Evolutionary conservation across 2,113 vertebrate species (phyloP).

Genomic region (Alexandromys fortis): DNA sequence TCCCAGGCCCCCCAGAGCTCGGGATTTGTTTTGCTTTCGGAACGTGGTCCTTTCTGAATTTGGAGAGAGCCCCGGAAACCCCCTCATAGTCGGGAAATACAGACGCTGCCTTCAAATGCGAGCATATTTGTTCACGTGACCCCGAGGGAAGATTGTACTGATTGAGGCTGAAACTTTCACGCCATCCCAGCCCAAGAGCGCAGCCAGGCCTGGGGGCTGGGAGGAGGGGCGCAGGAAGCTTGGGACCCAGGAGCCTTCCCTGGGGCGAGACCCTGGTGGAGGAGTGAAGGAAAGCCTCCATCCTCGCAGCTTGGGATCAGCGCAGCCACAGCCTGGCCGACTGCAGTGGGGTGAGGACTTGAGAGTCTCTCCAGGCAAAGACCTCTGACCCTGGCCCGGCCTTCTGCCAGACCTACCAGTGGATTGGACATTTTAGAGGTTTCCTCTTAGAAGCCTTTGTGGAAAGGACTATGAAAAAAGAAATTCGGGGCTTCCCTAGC

Average conservation of each 20-base stretch:
- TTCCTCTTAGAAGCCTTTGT: background rate
- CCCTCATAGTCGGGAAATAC: constrained; percentile 96
- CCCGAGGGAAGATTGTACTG: constrained; percentile 89
- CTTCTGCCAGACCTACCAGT: background rate
- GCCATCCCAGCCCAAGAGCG: constrained; percentile 86
- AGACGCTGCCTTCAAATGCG: constrained; percentile 96
- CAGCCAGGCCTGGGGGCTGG: constrained; percentile 74
- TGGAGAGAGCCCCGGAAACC: constrained; percentile 89
- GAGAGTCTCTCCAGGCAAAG: background rate
- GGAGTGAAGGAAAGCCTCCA: background rate
- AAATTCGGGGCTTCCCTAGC: background rate
- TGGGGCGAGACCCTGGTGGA: background rate
- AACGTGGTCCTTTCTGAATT: constrained; percentile 89
- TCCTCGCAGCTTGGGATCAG: background rate
- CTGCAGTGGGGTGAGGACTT: background rate
- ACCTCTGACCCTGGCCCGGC: constrained; percentile 62
- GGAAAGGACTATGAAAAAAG: background rate
- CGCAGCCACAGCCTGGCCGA: background rate
- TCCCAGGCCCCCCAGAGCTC: constrained; percentile 75
- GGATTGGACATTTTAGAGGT: constrained; percentile 19
- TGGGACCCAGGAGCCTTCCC: constrained; percentile 18
- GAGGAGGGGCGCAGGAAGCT: constrained; percentile 66
- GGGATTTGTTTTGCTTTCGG: constrained; percentile 88
- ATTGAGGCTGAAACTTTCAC: constrained; percentile 90
- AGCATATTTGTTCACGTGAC: constrained; percentile 99